phyloP scores from a whole-genome alignment of 2,113 vertebrate genomes.

The Puntigrus tetrazona region DNA sequence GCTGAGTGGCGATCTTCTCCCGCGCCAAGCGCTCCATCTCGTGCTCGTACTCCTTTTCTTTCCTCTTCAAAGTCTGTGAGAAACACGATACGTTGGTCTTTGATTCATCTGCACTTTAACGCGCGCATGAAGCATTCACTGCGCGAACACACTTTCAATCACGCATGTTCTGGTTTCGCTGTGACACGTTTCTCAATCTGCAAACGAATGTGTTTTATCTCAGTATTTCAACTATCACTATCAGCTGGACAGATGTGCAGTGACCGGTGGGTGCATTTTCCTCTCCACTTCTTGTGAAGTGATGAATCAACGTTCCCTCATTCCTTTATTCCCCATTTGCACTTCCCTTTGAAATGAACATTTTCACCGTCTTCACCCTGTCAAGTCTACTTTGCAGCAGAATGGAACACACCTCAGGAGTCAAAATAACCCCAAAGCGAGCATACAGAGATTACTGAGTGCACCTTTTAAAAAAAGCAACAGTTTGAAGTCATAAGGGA shows the following conservation, averaged over 20 bases:
- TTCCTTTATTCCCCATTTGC: not conserved
- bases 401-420: not conserved
- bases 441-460: not conserved
- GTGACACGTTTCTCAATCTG: not conserved
- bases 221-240: too few relatives aligned
- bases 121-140: too few relatives aligned
- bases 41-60: constrained; percentile 96
- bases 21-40: constrained; percentile 97
- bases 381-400: not conserved
- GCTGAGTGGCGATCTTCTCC: constrained; percentile 96
- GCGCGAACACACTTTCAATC: not conserved
- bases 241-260: too few relatives aligned
- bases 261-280: too few relatives aligned
- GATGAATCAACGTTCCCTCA: too few relatives aligned
- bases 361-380: not conserved
- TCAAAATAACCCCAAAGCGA: not conserved
- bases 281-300: too few relatives aligned
- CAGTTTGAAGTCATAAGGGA: not conserved
- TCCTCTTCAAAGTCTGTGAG: constrained; percentile 90
- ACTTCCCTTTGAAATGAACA: not conserved
- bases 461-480: constrained; percentile 2
- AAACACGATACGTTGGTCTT: not conserved
- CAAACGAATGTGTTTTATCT: not conserved
- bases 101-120: not conserved
- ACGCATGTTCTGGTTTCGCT: not conserved